phyloP scores from a whole-genome alignment of 2,888 invertebrate species.

The Psococerastis gibbosa region DNA sequence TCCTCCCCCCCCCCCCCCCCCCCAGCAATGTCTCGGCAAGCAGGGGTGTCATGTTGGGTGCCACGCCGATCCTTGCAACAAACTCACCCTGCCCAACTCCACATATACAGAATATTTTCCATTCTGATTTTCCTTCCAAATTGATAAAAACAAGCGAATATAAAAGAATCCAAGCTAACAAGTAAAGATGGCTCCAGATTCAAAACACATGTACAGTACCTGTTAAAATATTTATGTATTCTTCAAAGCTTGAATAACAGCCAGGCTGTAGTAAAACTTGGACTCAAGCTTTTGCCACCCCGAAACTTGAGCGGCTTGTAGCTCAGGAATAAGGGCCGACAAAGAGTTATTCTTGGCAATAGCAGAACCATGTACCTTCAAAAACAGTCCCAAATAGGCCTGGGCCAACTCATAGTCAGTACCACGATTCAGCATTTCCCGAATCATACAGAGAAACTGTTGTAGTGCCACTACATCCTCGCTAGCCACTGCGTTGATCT shows the following conservation, averaged over 20 bases:
- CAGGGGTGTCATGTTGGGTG: no score
- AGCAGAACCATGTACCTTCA: constrained; percentile 54
- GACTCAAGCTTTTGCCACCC: constrained; percentile 49
- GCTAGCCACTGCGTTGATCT: constrained; percentile 60
- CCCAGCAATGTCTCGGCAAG: no score
- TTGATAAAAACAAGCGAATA: no score
- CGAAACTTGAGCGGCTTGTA: constrained; percentile 37
- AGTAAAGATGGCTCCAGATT: no score
- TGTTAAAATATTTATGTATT: constrained; percentile 32
- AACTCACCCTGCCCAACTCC: no score
- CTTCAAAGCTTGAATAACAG: constrained; percentile 55
- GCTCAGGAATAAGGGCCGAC: constrained; percentile 31
- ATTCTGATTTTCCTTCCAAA: no score
- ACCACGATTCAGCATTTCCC: constrained; percentile 49
- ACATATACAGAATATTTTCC: no score
- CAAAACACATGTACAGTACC: no score
- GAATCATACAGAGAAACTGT: constrained; percentile 57
- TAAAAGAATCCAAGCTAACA: no score
- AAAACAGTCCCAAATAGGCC: constrained; percentile 70
- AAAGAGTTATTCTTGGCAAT: constrained; percentile 37
- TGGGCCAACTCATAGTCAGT: constrained; percentile 77
- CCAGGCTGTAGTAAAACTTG: constrained; percentile 50
- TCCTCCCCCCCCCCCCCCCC: no score
- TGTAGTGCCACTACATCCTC: constrained; percentile 52
- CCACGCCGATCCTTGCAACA: no score